Conservation (phyloP, 2,113 vertebrate species). For the Hippocampus guttulatus region DNA sequence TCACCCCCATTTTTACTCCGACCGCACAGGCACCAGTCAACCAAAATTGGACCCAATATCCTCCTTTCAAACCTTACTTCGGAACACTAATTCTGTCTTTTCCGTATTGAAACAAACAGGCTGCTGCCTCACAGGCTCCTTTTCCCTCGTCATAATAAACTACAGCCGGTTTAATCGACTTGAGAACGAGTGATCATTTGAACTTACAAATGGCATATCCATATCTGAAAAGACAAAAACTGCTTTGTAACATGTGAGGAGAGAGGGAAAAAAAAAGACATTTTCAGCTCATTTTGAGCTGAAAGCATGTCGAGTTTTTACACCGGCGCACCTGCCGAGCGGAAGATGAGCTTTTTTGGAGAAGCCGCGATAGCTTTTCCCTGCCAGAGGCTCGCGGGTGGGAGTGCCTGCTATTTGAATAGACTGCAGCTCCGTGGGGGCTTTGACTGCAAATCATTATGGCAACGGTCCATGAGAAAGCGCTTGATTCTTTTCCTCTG, state of each 20-base stretch:
- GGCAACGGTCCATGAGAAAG: slow-evolving; percentile 37
- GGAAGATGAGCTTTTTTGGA: slow-evolving; percentile 55
- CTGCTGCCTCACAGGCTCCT: not conserved
- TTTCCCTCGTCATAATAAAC: not conserved
- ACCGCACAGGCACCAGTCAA: no score
- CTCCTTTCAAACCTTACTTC: not conserved
- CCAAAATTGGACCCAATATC: not conserved
- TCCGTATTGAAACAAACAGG: not conserved
- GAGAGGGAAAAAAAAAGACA: slow-evolving; percentile 4
- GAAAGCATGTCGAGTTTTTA: slow-evolving; percentile 32
- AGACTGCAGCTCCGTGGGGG: slow-evolving; percentile 51
- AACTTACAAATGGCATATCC: not conserved
- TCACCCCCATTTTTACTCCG: no score
- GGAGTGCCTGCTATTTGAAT: slow-evolving; percentile 46
- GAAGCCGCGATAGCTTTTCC: slow-evolving; percentile 39
- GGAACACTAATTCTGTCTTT: not conserved
- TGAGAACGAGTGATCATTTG: not conserved
- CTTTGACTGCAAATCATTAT: slow-evolving; percentile 51
- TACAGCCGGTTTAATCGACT: not conserved
- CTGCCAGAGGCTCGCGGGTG: slow-evolving; percentile 39
- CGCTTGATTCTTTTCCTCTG: slow-evolving; percentile 15
- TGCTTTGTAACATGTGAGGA: not conserved
- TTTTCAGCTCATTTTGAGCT: slow-evolving; percentile 49
- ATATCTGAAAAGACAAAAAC: slow-evolving; percentile 3
- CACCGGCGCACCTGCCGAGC: slow-evolving; percentile 47